Conservation (phyloP, 2,113 vertebrate species). For the Paedocypris sp. region DNA sequence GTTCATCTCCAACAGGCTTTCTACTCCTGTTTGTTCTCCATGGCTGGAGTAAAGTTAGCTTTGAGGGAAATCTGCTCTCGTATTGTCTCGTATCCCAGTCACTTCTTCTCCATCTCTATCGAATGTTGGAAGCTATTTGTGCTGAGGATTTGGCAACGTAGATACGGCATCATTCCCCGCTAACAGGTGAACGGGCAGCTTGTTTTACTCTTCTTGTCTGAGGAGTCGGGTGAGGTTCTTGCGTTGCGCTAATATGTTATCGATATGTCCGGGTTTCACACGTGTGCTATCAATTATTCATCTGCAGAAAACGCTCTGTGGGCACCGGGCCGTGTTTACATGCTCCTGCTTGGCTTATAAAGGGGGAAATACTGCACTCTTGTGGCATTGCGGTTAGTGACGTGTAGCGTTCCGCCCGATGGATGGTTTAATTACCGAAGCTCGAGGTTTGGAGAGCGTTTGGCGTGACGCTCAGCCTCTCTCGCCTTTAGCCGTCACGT, state of each 20-base stretch:
- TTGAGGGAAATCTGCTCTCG: too few species aligned
- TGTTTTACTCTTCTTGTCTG: background rate
- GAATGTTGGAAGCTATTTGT: background rate
- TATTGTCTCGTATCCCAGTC: too few species aligned
- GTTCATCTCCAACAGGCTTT: too few species aligned
- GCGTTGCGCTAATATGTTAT: too few species aligned
- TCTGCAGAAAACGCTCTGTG: background rate
- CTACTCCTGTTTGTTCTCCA: too few species aligned
- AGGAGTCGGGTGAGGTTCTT: background rate
- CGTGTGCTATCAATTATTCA: slow-evolving; percentile 12
- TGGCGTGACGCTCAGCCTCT: background rate
- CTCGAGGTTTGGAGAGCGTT: background rate
- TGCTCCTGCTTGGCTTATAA: background rate
- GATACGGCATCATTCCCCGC: background rate
- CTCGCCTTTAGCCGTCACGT: background rate
- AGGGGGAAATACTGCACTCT: background rate
- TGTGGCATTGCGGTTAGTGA: background rate
- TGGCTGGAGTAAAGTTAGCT: too few species aligned
- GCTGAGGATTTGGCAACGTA: background rate
- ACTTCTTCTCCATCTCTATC: slow-evolving; percentile 3
- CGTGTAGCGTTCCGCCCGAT: background rate
- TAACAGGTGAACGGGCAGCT: background rate
- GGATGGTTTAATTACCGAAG: too few species aligned
- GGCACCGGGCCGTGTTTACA: background rate
- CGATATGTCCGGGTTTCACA: background rate